Conservation (phyloP, 2,888 invertebrate genomes). For the Ormia ochracea region DNA sequence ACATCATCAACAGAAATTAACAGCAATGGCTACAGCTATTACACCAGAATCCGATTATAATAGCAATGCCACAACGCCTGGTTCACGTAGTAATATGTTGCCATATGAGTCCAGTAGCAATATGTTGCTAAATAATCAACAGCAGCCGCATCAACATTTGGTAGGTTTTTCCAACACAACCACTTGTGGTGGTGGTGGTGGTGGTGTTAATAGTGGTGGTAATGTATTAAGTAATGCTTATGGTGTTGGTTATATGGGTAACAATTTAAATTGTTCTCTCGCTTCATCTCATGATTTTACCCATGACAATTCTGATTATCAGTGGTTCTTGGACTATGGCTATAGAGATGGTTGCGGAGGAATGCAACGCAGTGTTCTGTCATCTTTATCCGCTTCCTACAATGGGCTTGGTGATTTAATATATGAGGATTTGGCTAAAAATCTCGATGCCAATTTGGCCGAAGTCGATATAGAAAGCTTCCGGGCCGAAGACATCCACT, state of each 20-base stretch:
- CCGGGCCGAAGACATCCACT: constrained; percentile 92
- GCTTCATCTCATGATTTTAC: constrained; percentile 81
- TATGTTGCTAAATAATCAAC: constrained; percentile 61
- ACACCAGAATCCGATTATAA: constrained; percentile 77
- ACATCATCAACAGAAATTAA: constrained; percentile 45
- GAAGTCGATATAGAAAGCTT: constrained; percentile 97
- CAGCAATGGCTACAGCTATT: constrained; percentile 66
- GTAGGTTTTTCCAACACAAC: constrained; percentile 67
- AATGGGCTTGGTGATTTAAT: constrained; percentile 83
- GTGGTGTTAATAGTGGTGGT: constrained; percentile 65
- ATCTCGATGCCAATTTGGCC: constrained; percentile 94
- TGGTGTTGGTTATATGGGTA: constrained; percentile 68
- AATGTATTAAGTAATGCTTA: constrained; percentile 68
- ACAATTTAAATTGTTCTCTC: constrained; percentile 76
- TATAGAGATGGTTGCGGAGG: constrained; percentile 84
- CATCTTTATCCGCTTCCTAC: constrained; percentile 88
- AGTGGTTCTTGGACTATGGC: constrained; percentile 93
- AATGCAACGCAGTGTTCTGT: constrained; percentile 87
- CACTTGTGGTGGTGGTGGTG: constrained; percentile 66
- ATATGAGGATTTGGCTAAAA: constrained; percentile 89
- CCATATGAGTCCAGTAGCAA: constrained; percentile 63
- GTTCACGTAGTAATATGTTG: constrained; percentile 67
- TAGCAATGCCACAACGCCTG: constrained; percentile 76
- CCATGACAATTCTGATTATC: constrained; percentile 92
- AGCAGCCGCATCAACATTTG: constrained; percentile 68